Evolutionary conservation across 2,888 invertebrate species (phyloP), one percentile per base, ranked within the genome.

Genomic region (Drosophila paramelanica): DNA sequence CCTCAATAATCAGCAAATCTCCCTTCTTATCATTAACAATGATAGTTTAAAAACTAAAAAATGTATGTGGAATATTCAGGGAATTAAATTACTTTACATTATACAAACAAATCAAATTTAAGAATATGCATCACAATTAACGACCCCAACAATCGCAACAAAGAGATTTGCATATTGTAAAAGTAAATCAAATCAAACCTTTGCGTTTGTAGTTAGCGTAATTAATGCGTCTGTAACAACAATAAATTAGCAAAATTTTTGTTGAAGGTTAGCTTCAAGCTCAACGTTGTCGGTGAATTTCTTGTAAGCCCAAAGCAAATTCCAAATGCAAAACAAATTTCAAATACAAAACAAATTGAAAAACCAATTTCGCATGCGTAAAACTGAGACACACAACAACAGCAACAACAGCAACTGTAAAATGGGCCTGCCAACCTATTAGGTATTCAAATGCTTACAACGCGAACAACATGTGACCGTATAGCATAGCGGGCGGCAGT

Each of bases 391-490:
- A 45, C 47, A 45, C 20, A 60, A 31, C 31, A 65, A 33, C 10
- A 50, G 50, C 4, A 14, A 51, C 43, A 50, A 42, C 46, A 73
- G 60, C 67, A 64, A 73, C 27, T 67, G 60, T 66, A 62, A 72
- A 75, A 59, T 47, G 51, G 57, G 79, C 71, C 64, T 62, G 65
- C 49, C 68, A 56, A 31, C 39, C 47, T 47, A 69, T 83, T 81
- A 88, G 77, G 67, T 82, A 83, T 83, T 85, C 83, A 88, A 84
- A 79, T 79, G 82, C 70, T 85, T 86, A 87, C 87, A 88, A 61
- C 84, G 60, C 60, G 47, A 67, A 55, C 55, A 64, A 66, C 73
- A 58, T 67, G 55, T 25, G 56, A 41, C n/a, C 46, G 45, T 46
- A 8, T 25, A 17, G 36, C 39, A 42, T 50, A 36, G 74, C 68